Conservation (phyloP, 2,113 vertebrate genomes). For the Tragulus kanchil region DNA sequence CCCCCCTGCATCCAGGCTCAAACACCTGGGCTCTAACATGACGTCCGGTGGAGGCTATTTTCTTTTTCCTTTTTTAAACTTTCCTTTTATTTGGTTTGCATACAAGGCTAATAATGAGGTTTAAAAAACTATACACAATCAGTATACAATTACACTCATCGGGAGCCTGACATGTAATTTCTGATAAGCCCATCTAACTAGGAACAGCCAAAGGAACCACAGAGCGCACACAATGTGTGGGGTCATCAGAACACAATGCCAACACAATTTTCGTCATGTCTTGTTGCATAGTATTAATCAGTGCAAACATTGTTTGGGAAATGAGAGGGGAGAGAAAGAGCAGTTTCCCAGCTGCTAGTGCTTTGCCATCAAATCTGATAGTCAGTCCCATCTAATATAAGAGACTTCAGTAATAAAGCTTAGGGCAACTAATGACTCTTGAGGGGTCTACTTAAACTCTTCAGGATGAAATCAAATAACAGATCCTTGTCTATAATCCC, state of each 20-base stretch:
- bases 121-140: conserved; percentile 85
- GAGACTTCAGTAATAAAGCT: conserved; percentile 72
- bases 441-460: conserved; percentile 57
- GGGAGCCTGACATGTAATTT: conserved; percentile 84
- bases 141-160: conserved; percentile 84
- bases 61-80: conserved; percentile 83
- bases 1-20: conserved; percentile 67
- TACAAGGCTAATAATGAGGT: conserved; percentile 85
- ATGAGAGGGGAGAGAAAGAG: conserved; percentile 81
- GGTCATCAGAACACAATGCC: conserved; percentile 84
- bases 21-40: conserved; percentile 81
- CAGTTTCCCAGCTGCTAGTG: conserved; percentile 82
- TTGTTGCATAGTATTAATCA: conserved; percentile 85
- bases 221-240: conserved; percentile 78
- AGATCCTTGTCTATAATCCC: conserved; percentile 37
- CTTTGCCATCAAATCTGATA: conserved; percentile 80
- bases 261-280: conserved; percentile 80
- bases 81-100: conserved; percentile 86
- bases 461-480: conserved; percentile 67
- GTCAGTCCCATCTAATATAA: conserved; percentile 69
- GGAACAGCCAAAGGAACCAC: conserved; percentile 80
- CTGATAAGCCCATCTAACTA: conserved; percentile 83
- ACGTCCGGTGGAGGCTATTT: conserved; percentile 80
- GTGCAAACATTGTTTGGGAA: conserved; percentile 83
- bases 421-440: conserved; percentile 63